phyloP scores from a whole-genome alignment of 1,140 invertebrate species.

The Brachionus manjavacas region DNA sequence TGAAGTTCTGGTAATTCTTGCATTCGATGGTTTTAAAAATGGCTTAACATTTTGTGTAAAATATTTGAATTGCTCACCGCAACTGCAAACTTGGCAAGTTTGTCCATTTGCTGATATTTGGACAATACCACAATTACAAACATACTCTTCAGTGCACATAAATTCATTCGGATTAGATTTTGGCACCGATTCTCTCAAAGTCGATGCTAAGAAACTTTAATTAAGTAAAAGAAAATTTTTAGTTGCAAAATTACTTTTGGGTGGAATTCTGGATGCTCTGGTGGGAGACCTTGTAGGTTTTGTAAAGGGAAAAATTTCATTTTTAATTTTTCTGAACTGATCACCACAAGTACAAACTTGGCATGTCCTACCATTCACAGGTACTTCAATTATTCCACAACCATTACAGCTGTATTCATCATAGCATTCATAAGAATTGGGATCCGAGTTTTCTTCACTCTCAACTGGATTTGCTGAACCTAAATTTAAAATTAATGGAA shows the following conservation, averaged over 20 bases:
- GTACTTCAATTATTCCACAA: not conserved
- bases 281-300: not conserved
- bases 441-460: not conserved
- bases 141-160: not conserved
- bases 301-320: not conserved
- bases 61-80: not conserved
- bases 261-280: not conserved
- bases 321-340: not conserved
- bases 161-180: not conserved
- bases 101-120: not conserved
- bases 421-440: not conserved
- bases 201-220: not conserved
- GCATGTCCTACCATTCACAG: not conserved
- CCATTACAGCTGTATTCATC: not conserved
- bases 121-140: not conserved
- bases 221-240: not conserved
- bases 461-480: not conserved
- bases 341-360: slow-evolving; percentile 3
- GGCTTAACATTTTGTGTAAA: not conserved
- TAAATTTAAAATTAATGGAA: not conserved
- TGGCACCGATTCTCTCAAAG: not conserved
- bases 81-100: slow-evolving; percentile 24
- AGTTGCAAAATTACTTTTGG: not conserved
- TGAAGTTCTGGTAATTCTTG: not conserved
- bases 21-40: not conserved